Base-by-base conservation (phyloP, 1,140 invertebrate species). In the Brachionus rotundiformis region DNA sequence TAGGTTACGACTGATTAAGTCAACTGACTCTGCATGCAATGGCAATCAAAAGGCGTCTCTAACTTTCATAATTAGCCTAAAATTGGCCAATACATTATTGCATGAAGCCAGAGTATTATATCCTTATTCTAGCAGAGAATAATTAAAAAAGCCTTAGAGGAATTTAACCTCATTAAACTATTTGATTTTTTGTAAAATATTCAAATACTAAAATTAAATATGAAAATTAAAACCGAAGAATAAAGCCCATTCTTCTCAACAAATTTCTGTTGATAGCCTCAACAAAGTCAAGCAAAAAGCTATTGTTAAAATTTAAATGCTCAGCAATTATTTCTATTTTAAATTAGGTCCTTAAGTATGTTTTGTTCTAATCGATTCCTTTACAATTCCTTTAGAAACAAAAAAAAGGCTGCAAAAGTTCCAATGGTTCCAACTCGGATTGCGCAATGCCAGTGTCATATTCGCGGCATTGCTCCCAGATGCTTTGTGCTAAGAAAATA, bases 281-380 rank as follows among this genome's bases (percentile, higher is more conserved):
- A 39, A 68, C 63, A 68, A 68, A 63, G 61, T 29, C 29, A 27
- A 63, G 11, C 25, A 63, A 63, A 63, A 63, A 63, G 63, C 36
- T 36, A 36, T 68, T 68, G 63, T 68, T 68, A 36, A 39, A 68
- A 33, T 68, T 19, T 23, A 36, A 68, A 68, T 33, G 33, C 63
- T 68, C 36, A n/a, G 25, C n/a, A 19, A 68, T 68, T 33, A 39
- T 68, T 68, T 27, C 27, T 33, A 68, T 39, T 68, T n/a, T 68
- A 68, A 68, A 68, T 68, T 68, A 36, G 63, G 63, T 68, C 63
- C 36, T 68, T 68, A 68, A 39, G 63, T 68, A n/a, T n/a, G n/a
- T n/a, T n/a, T n/a, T n/a, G n/a, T n/a, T 25, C 6, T 61, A 7
- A 25, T 61, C 27, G 25, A 25, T n/a, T 33, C 5, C 10, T 31